Evolutionary conservation across 2,888 invertebrate species (phyloP).

Genomic region (Athalia circularis): DNA sequence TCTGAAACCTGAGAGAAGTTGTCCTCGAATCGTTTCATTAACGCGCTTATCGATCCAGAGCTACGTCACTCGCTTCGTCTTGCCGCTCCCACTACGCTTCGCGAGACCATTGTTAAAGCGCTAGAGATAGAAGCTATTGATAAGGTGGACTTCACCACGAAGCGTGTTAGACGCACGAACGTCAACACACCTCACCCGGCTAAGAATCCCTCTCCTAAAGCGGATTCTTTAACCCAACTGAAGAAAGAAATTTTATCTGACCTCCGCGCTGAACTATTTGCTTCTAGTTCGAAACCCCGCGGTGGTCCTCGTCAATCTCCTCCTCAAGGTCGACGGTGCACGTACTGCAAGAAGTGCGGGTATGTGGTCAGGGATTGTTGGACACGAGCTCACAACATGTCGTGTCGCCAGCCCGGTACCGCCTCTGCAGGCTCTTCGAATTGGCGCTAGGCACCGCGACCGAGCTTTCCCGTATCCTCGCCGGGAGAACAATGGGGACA

Average conservation of each 20-base stretch:
- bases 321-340: too few species aligned
- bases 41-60: background rate
- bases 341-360: background rate
- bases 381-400: background rate
- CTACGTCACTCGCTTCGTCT: background rate
- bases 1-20: background rate
- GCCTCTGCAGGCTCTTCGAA: too few species aligned
- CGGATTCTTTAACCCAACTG: background rate
- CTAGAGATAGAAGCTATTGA: background rate
- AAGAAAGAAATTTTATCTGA: background rate
- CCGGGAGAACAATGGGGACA: too few species aligned
- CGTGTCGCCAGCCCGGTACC: too few species aligned
- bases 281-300: too few species aligned
- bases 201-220: background rate
- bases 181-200: background rate
- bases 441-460: too few species aligned
- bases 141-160: background rate
- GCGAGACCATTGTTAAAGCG: background rate
- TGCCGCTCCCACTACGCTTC: background rate
- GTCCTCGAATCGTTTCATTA: background rate
- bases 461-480: too few species aligned
- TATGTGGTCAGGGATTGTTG: background rate
- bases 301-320: too few species aligned
- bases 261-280: too few species aligned
- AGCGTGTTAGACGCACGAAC: background rate